Conservation (phyloP, 2,797 vertebrate genomes). For the Neostethus bicornis region DNA sequence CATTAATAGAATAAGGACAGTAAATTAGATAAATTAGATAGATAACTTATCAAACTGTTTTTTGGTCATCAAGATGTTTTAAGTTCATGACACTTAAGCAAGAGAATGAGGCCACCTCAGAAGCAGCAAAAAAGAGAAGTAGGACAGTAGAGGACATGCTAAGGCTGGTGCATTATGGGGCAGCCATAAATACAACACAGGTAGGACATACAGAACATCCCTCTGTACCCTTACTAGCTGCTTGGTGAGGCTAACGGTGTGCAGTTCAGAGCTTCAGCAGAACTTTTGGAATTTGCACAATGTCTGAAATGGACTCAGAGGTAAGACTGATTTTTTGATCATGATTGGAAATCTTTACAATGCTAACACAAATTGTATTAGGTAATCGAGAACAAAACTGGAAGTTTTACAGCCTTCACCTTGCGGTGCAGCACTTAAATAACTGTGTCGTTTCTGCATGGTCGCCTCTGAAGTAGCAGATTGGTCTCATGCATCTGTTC, state of each 20-base stretch:
- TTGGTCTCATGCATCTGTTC: conserved; percentile 47
- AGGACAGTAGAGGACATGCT: conserved; percentile 70
- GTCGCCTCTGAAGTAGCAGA: conserved; percentile 12
- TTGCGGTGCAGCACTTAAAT: conserved; percentile 15
- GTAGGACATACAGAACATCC: conserved; percentile 39
- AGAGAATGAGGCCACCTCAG: conserved; percentile 65
- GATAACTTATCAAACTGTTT: background rate
- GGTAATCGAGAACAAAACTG: background rate
- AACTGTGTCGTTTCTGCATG: background rate
- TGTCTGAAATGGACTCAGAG: conserved; percentile 51
- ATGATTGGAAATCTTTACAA: background rate
- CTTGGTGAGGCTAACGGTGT: conserved; percentile 15
- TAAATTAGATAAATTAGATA: too few species aligned
- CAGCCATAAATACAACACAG: conserved; percentile 71
- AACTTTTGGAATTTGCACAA: conserved; percentile 16
- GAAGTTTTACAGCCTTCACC: background rate
- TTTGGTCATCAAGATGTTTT: conserved; percentile 9
- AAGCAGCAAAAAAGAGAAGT: conserved; percentile 64
- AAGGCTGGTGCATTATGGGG: conserved; percentile 66
- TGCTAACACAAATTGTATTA: background rate
- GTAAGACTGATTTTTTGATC: conserved; percentile 42
- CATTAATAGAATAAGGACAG: background rate
- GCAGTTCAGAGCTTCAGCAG: conserved; percentile 12
- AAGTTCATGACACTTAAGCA: conserved; percentile 19
- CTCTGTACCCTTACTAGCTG: conserved; percentile 32